Percentiles rank a stretch among this genome's conserved stretches.
Evolutionary conservation across 2,113 vertebrate genomes (phyloP).

Genomic region (Sarotherodon lohbergeri): DNA sequence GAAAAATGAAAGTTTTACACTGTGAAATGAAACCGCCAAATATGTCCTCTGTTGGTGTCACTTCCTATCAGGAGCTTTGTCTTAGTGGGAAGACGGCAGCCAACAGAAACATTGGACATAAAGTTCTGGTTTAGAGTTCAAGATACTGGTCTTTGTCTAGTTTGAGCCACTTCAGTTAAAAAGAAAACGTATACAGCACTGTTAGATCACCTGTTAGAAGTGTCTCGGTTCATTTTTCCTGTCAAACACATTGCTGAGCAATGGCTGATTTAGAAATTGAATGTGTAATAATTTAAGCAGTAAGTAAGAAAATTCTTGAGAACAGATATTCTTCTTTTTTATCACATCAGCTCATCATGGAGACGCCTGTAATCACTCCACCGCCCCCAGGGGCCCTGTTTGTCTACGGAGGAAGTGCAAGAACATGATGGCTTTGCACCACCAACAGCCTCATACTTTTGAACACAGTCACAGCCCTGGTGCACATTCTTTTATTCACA

Average conservation of each 20-base stretch:
- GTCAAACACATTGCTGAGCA: not conserved
- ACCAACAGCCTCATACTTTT: not conserved
- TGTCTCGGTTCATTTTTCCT: not conserved
- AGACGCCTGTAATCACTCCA: slow-evolving; percentile 60
- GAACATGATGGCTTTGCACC: slow-evolving; percentile 9
- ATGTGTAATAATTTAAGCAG: not conserved
- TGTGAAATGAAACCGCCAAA: not conserved
- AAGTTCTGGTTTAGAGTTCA: not conserved
- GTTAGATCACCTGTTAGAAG: not conserved
- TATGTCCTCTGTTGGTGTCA: not conserved
- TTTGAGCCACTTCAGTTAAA: not conserved
- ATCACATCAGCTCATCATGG: slow-evolving; percentile 48
- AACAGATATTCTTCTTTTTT: slow-evolving; percentile 21
- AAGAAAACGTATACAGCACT: not conserved
- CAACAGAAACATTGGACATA: not conserved
- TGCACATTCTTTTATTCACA: not conserved
- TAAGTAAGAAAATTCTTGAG: not conserved
- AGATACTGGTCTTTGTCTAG: not conserved
- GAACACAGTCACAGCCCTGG: not conserved
- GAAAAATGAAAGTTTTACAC: not conserved
- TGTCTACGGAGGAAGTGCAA: slow-evolving; percentile 49
- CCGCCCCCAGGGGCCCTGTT: slow-evolving; percentile 17
- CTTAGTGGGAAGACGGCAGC: not conserved
- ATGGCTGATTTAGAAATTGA: not conserved
- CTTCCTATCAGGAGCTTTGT: slow-evolving; percentile 8